Base-by-base conservation (phyloP, 2,797 vertebrate species). In the Emydoidea blandingii region DNA sequence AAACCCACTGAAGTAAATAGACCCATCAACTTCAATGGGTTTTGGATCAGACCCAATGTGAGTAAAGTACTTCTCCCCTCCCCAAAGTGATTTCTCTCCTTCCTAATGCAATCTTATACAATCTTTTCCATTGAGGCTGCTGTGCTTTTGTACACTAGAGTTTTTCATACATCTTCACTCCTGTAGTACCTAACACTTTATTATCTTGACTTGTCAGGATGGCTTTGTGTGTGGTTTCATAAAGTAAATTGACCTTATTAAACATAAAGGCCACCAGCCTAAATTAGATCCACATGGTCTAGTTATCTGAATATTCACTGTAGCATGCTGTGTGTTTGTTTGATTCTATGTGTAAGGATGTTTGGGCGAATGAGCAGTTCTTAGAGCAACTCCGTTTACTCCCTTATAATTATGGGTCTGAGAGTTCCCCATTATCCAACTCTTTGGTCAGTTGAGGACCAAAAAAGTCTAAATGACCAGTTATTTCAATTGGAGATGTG, bases 211-310 rank as follows among this genome's bases (percentile, higher is more conserved):
- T 86, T 88, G n/a, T 93, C 92, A 89, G 65, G 47, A 57, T 62
- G 44, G 54, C 94, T 93, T 88, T 86, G 83, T 89, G 68, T 23
- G 7, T 52, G 57, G 74, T 93, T 95, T 96, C 85, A 85, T 54
- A 82, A 88, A 88, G 53, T 88, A 86, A 93, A 87, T 25, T 95
- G 90, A 94, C 93, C 92, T 95, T 95, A 83, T 94, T 97, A 94
- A 97, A 97, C 96, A 88, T 94, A 97, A 97, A 97, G 59, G 59
- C 94, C 94, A 88, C 88, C 81, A 88, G 10, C 76, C 85, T 80
- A 96, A 95, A 97, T 94, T 92, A 94, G 89, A 97, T 95, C 93
- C 92, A 57, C 74, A 80, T 94, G 92, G 62, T 87, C 90, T 94
- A 89, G 86, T 72, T 87, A 86, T 91, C 92, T 86, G 89, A 94